Conservation (phyloP, 2,113 vertebrate genomes). For the Agelaius tricolor region DNA sequence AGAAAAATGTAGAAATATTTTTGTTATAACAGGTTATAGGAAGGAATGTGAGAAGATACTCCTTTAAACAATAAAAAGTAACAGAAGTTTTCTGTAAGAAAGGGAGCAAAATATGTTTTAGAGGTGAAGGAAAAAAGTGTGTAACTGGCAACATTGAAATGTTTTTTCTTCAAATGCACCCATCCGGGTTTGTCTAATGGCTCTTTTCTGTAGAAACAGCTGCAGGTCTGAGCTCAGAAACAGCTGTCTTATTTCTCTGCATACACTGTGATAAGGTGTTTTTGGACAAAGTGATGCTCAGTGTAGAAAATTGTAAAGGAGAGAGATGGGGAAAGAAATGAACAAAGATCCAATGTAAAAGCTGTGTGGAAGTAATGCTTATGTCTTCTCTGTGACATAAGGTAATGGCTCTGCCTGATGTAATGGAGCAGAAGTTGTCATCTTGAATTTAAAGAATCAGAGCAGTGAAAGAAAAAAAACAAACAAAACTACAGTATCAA, state of each 20-base stretch:
- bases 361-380: not conserved
- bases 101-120: not conserved
- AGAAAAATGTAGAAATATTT: not conserved
- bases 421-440: not conserved
- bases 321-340: not conserved
- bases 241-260: not conserved
- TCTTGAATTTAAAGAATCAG: not conserved
- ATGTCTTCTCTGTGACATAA: not conserved
- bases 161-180: not conserved
- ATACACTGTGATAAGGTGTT: fast-evolving
- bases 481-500: not conserved
- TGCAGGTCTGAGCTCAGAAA: not conserved
- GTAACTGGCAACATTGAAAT: not conserved
- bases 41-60: not conserved
- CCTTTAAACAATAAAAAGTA: not conserved
- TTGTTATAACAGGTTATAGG: not conserved
- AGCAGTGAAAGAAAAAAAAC: not conserved
- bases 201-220: not conserved
- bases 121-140: not conserved
- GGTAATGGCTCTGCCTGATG: not conserved
- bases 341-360: not conserved
- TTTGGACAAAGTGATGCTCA: not conserved
- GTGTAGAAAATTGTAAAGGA: not conserved
- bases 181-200: not conserved
- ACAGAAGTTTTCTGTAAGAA: not conserved